Evolutionary conservation across 2,888 invertebrate genomes (phyloP), one percentile per base, ranked within the genome.

Genomic region (Lasiommata megera): DNA sequence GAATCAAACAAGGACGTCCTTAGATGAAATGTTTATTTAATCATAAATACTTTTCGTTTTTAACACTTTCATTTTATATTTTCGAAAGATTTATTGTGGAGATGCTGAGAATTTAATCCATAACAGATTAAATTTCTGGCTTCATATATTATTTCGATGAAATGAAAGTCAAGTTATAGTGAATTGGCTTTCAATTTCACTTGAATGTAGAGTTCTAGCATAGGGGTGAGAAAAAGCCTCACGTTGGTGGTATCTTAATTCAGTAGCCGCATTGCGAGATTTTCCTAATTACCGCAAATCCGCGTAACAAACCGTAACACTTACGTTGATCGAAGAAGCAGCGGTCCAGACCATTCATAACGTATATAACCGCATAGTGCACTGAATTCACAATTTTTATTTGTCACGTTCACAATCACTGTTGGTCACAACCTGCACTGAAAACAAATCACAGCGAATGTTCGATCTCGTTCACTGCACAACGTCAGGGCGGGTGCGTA

Each of bases 301-400:
- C 58, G 50, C 47, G 40, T 54, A 53, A 55, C 54, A 60, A 65
- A 67, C 58, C 64, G 56, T 75, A 74, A 79, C 74, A 86, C 90
- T 90, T 84, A 90, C 90, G 90, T 88, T 90, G 90, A 87, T 90
- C 90, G 85, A 90, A 90, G 86, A 90, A 90, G 81, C 90, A 89
- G 81, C 89, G 88, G 84, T 90, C 90, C 85, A 90, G 83, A 85
- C 90, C 90, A 90, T 89, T 90, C 90, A 90, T 90, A 84, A 89
- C 90, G 83, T 79, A 78, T 77, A 84, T 80, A 86, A 84, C 86
- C 79, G 82, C 89, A 90, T 90, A 87, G 80, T 88, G 88, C 88
- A 89, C 89, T 77, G 67, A 83, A 80, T 76, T 80, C 85, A 83
- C 85, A 76, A 82, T 73, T 77, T 55, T 73, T 73, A 74, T 74